phyloP scores from a whole-genome alignment of 2,888 invertebrate species.

The Ophonus ardosiacus region DNA sequence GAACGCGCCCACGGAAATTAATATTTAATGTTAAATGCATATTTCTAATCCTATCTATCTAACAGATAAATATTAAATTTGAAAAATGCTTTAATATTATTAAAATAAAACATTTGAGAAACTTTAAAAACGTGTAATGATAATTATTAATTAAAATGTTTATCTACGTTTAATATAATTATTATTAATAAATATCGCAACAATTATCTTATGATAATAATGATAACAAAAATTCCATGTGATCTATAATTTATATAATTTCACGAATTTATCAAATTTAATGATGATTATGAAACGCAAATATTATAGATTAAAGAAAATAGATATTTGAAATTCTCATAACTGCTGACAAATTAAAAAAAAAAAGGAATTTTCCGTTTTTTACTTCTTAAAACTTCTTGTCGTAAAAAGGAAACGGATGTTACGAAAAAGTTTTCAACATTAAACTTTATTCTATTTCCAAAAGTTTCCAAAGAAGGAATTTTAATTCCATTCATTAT shows the following conservation, averaged over 20 bases:
- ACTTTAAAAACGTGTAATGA: no score
- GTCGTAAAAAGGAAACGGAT: background rate
- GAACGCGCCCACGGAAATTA: no score
- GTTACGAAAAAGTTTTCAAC: background rate
- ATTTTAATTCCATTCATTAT: no score
- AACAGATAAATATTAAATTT: no score
- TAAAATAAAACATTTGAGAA: no score
- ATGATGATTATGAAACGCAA: background rate
- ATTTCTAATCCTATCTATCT: no score
- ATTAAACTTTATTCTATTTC: background rate
- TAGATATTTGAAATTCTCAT: background rate
- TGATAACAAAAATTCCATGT: background rate
- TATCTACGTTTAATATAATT: background rate
- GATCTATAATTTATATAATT: background rate
- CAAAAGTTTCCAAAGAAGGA: background rate
- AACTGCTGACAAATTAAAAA: background rate
- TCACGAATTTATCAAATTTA: background rate
- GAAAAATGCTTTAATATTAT: no score
- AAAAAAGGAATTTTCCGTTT: background rate
- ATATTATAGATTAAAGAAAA: background rate
- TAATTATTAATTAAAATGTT: background rate
- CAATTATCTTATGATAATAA: background rate
- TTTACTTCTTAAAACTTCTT: background rate
- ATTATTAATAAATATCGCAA: background rate
- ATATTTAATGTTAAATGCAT: no score